Conservation (phyloP, 2,113 vertebrate genomes). For the Tapirus terrestris region DNA sequence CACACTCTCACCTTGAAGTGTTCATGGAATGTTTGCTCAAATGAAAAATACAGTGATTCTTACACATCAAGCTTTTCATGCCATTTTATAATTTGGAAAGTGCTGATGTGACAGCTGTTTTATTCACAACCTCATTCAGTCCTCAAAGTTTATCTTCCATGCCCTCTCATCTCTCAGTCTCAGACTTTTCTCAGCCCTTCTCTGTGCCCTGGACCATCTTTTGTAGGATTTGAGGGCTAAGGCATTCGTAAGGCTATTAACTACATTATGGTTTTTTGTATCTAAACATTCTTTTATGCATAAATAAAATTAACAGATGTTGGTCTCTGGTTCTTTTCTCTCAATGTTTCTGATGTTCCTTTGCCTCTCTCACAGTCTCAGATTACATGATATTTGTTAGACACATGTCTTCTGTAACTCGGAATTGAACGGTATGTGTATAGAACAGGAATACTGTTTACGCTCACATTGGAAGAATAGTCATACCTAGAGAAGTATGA, state of each 20-base stretch:
- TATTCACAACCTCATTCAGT: background rate
- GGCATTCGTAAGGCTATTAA: background rate
- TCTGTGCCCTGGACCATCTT: background rate
- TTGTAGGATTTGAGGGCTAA: background rate
- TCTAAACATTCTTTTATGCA: background rate
- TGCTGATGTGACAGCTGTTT: background rate
- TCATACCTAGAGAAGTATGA: background rate
- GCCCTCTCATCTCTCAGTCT: background rate
- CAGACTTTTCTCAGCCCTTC: background rate
- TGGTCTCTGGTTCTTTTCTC: background rate
- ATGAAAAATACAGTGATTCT: background rate
- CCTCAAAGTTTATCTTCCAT: background rate
- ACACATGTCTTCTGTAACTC: background rate
- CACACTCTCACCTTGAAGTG: background rate
- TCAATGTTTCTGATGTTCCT: background rate
- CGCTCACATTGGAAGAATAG: background rate
- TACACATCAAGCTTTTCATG: background rate
- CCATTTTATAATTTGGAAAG: background rate
- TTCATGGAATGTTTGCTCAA: background rate
- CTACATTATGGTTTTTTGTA: background rate
- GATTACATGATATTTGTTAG: background rate
- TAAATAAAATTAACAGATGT: conserved; percentile 2
- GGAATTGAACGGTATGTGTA: background rate
- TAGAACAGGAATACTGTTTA: background rate
- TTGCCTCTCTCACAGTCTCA: background rate